Evolutionary conservation across 2,113 vertebrate species (phyloP), one percentile per base, ranked within the genome.

Genomic region (Gymnarchus niloticus): DNA sequence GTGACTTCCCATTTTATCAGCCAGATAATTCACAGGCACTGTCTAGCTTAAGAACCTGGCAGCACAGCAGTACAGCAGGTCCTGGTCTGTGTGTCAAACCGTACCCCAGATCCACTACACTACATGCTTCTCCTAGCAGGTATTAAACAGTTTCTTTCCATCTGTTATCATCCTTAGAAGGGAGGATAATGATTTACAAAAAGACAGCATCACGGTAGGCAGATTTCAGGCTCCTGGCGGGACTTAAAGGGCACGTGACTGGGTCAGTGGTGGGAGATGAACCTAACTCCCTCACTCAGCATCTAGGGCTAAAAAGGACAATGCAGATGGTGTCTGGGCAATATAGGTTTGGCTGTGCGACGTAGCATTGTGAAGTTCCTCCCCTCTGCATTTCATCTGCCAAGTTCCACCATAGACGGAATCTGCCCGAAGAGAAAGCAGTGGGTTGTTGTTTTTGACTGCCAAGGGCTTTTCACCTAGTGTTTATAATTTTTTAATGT

Each of bases 131-230:
- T 73, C 61, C 61, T 33, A 69, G 61, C 61, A 17, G 5, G 61
- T 37, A 69, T 69, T 33, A 37, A 25, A 2, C 61, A 69, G 61
- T 69, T 69, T 69, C 25, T 69, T 69, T 33, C 37, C 61, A 69
- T 19, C 65, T 33, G n/a, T n/a, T n/a, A n/a, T n/a, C n/a, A n/a
- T n/a, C n/a, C n/a, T n/a, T n/a, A n/a, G n/a, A n/a, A n/a, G 7
- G 57, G 52, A 61, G 56, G 59, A 48, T 44, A 37, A 83, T 25
- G 82, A 59, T 84, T 84, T 54, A 69, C 54, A 87, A 86, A 84
- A 8, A 33, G 83, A 56, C 83, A 46, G 52, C 83, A 57, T 52
- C 49, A n/a, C 44, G n/a, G 77, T 86, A 25, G 85, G 52, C 83
- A 86, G 87, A 86, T 82, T 61, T 85, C 80, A 83, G 41, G 65